These are phyloP conservation scores for Chrysopa pallens DNA, from an alignment of 1,140 invertebrate genomes.

Conservation along the genomic window DNA sequence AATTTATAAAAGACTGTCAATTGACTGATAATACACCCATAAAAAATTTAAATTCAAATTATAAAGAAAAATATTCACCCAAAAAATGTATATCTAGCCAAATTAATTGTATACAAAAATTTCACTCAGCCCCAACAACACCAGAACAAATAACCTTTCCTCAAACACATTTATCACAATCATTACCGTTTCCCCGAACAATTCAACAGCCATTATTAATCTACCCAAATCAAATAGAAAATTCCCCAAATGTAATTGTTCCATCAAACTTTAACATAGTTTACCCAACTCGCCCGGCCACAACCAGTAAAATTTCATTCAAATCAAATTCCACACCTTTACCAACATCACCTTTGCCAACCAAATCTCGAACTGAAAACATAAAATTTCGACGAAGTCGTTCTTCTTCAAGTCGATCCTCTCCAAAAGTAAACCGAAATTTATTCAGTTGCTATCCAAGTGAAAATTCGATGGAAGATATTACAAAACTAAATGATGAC, in stretches of 20 bases:
- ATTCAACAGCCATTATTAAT: too few relatives aligned
- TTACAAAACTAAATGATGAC: constrained; percentile 1
- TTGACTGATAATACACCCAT: neutral
- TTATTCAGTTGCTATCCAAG: constrained; percentile 11
- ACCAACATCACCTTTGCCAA: neutral
- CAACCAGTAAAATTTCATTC: neutral
- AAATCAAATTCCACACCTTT: constrained; percentile 1
- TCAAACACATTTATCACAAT: too few relatives aligned
- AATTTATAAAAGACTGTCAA: constrained; percentile 1
- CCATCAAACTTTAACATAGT: too few relatives aligned
- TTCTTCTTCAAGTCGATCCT: neutral
- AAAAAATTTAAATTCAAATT: constrained; percentile 1
- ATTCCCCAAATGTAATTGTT: too few relatives aligned
- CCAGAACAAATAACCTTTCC: neutral
- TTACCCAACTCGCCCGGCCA: neutral
- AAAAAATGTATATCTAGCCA: constrained; percentile 1
- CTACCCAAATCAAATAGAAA: too few relatives aligned
- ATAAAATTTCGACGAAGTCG: constrained; percentile 4
- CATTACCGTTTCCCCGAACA: too few relatives aligned
- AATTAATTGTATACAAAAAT: neutral
- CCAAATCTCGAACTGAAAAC: constrained; percentile 2
- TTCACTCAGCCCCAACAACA: neutral
- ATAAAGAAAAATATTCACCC: constrained; percentile 1
- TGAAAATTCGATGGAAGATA: neutral
- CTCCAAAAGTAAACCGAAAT: constrained; percentile 18